Evolutionary conservation across 2,888 invertebrate species (phyloP), one percentile per base, ranked within the genome.

Genomic region (Synergus itoensis): DNA sequence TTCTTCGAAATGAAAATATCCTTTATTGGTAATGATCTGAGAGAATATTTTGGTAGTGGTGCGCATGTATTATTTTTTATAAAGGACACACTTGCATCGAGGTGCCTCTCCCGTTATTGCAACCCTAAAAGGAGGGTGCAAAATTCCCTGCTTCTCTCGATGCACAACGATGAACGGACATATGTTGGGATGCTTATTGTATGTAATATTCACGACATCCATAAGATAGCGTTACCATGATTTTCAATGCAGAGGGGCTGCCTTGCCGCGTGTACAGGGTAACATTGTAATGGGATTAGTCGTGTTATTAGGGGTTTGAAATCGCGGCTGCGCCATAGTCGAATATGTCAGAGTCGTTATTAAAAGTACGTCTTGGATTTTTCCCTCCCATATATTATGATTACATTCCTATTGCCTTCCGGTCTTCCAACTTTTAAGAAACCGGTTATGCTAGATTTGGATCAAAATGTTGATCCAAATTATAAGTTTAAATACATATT

Each of bases 191-290:
- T 84, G 85, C 83, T 83, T 82, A 84, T 89, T 89, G 86, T 86
- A 88, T 73, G 73, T 73, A 73, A 73, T 89, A 89, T 89, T 89
- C 89, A 89, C 83, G 84, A 83, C 76, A 79, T 79, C 81, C 78
- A 79, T 84, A 85, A 89, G 90, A 90, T 89, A 91, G 89, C 88
- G 87, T 89, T 89, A 88, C 88, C 86, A 88, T 87, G 88, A 89
- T 90, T 90, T 90, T 90, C 88, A 88, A 90, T 90, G 87, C 82
- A 85, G 41, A 78, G 80, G 78, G 81, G 77, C 80, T 76, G 83
- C 83, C 84, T 81, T 81, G 83, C 57, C 76, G 73, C 48, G 77
- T 77, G 84, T 77, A 77, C 79, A 79, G 83, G 84, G 82, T 81
- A 84, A 87, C 87, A 86, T 86, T 84, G 82, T 88, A 89, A 89